Percentiles rank a stretch among this genome's conserved stretches.
Conservation (phyloP, 37 sponge, comb jelly and placozoan genomes). For the Chondrosia reniformis region DNA sequence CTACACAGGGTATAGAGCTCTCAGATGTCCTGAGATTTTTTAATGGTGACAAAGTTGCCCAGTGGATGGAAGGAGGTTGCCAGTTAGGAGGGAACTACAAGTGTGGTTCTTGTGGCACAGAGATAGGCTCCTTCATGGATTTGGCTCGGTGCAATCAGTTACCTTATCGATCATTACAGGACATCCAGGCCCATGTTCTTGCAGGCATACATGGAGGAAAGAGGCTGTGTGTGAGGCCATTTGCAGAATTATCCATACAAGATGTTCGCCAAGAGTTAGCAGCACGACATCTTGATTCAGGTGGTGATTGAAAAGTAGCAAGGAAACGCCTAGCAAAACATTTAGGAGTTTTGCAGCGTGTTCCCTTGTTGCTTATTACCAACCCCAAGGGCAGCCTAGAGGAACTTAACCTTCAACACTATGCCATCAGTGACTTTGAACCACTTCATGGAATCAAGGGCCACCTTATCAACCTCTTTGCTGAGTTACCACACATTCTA, state of each 20-base stretch:
- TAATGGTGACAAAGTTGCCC: constrained; percentile 31
- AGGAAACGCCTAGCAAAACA: not conserved
- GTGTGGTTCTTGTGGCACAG: constrained; percentile 41
- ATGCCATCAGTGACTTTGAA: constrained; percentile 35
- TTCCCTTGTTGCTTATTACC: constrained; percentile 23
- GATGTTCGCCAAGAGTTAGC: constrained; percentile 13
- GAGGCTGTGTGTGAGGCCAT: constrained; percentile 18
- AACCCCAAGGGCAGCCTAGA: constrained; percentile 17
- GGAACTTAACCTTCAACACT: constrained; percentile 15
- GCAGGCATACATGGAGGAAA: constrained; percentile 17
- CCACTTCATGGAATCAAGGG: constrained; percentile 40
- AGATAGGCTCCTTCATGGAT: constrained; percentile 7
- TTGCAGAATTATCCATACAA: not conserved
- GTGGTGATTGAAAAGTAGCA: not conserved
- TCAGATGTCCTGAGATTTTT: constrained; percentile 24
- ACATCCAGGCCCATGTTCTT: constrained; percentile 22
- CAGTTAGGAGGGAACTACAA: constrained; percentile 36
- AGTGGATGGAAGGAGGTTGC: constrained; percentile 37
- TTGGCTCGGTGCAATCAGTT: constrained; percentile 14
- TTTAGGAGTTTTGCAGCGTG: constrained; percentile 28
- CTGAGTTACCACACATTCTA: constrained; percentile 21
- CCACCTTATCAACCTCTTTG: constrained; percentile 22
- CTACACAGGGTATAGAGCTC: constrained; percentile 17
- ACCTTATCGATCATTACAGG: not conserved
- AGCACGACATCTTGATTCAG: not conserved